Percentiles rank a stretch among this genome's conserved stretches.
These are phyloP conservation scores for Drepana arcuata DNA, from an alignment of 1,140 invertebrate genomes.

Conservation along the genomic window DNA sequence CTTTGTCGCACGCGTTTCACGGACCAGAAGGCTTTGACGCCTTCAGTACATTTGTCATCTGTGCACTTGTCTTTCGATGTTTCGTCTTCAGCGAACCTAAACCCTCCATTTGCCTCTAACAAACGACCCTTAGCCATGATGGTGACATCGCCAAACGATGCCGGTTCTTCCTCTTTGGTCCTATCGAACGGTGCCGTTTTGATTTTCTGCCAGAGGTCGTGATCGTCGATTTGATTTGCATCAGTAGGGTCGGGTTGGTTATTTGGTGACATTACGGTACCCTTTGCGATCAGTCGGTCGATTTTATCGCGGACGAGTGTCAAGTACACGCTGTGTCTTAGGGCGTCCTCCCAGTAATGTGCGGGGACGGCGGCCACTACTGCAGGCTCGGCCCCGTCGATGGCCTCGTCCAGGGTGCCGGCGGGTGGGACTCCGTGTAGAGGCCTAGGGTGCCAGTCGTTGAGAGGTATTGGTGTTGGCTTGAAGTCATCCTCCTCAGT, in stretches of 20 bases:
- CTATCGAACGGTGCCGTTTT: slow-evolving; percentile 71
- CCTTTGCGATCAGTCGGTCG: slow-evolving; percentile 54
- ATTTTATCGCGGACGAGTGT: slow-evolving; percentile 71
- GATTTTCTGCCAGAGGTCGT: slow-evolving; percentile 68
- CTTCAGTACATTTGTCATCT: slow-evolving; percentile 43
- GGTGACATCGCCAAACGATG: slow-evolving; percentile 74
- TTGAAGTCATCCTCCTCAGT: slow-evolving; percentile 40
- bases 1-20: slow-evolving; percentile 76
- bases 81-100: slow-evolving; percentile 73
- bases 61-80: slow-evolving; percentile 56
- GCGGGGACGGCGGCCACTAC: slow-evolving; percentile 37
- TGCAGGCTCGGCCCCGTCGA: slow-evolving; percentile 29
- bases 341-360: slow-evolving; percentile 73
- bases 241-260: slow-evolving; percentile 26
- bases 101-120: slow-evolving; percentile 63
- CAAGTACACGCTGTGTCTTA: slow-evolving; percentile 74
- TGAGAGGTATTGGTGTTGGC: slow-evolving; percentile 53
- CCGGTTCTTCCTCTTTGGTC: slow-evolving; percentile 41
- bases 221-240: slow-evolving; percentile 54
- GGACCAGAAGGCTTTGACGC: slow-evolving; percentile 74
- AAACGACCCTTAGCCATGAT: slow-evolving; percentile 75
- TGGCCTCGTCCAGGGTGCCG: slow-evolving; percentile 56
- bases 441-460: slow-evolving; percentile 39
- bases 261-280: slow-evolving; percentile 37
- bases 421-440: slow-evolving; percentile 7